Evolutionary conservation across 1,140 invertebrate species (phyloP), one percentile per base, ranked within the genome.

Genomic region (Drosophila pruinosa): DNA sequence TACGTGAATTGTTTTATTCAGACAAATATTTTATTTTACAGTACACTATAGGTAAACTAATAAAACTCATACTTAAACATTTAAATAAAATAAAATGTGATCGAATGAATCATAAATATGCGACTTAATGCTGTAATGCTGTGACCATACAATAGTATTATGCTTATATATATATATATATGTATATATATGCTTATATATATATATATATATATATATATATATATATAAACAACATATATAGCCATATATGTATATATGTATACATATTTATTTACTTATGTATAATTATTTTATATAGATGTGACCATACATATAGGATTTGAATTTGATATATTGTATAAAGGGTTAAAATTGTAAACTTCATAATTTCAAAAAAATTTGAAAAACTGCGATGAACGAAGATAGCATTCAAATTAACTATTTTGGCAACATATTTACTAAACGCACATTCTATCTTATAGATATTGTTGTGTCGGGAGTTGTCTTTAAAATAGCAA

Each of bases 321-420:
- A 10, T 24, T 41, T 39, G 14, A 38, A 7, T 57, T n/a, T 21
- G 22, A 31, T 59, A 45, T 28, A 59, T 61, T 59, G 34, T 28
- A 59, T 61, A 50, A 38, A 61, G 58, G 48, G 45, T 45, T 36
- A 24, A n/a, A n/a, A 50, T 45, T n/a, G 28, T 48, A 59, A 72
- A 75, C 47, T 22, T 31, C 24, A 61, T 17, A 48, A 38, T 43
- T 17, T 53, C 70, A 78, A 82, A 83, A 78, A 83, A 39, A 73
- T 65, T 64, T 71, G 57, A 79, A 78, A 89, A 89, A 70, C 79
- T 56, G 63, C 83, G 83, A 75, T 78, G 65, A 31, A 64, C 82
- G 82, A 88, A 88, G 82, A 88, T 48, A 88, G 82, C 82, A 88
- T 88, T 88, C 56, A 88, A 88, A 88, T 88, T 88, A 65, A 72